Percentiles rank a stretch among this genome's conserved stretches.
phyloP scores from a whole-genome alignment of 2,797 vertebrate genomes.

The Gymnopithys bicolor region DNA sequence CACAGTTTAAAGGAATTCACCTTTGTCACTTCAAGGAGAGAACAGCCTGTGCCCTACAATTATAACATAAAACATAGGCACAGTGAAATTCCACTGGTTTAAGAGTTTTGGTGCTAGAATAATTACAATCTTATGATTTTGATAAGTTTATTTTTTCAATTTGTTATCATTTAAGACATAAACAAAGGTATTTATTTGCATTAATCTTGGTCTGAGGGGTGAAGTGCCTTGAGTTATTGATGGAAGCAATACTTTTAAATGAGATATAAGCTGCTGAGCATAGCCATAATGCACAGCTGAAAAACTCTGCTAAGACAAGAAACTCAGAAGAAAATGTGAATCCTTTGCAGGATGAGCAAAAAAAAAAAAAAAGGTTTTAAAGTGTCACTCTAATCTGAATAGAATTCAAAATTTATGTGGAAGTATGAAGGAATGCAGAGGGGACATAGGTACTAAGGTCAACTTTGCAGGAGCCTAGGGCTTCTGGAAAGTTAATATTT shows the following conservation, averaged over 20 bases:
- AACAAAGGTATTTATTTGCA: not conserved
- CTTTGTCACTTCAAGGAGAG: constrained; percentile 53
- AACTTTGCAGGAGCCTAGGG: not conserved
- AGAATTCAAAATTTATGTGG: not conserved
- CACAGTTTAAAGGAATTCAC: constrained; percentile 53
- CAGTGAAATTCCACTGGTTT: not conserved
- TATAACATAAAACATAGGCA: not conserved
- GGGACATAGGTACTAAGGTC: not conserved
- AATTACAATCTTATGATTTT: not conserved
- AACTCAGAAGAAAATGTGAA: not conserved
- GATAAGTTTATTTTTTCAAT: not conserved
- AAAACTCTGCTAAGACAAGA: not conserved
- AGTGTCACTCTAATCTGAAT: not conserved
- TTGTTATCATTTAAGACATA: not conserved
- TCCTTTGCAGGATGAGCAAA: not conserved
- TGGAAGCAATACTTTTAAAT: not conserved
- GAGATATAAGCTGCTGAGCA: not conserved
- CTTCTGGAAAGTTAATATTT: not conserved
- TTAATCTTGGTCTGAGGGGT: not conserved
- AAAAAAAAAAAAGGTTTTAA: not conserved
- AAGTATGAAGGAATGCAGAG: not conserved
- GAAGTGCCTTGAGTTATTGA: not conserved
- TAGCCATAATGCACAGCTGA: not conserved
- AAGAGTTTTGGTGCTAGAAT: not conserved
- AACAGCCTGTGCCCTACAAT: constrained; percentile 6